Base-by-base conservation (phyloP, 2,888 invertebrate genomes). In the Hoplodrina blanda region DNA sequence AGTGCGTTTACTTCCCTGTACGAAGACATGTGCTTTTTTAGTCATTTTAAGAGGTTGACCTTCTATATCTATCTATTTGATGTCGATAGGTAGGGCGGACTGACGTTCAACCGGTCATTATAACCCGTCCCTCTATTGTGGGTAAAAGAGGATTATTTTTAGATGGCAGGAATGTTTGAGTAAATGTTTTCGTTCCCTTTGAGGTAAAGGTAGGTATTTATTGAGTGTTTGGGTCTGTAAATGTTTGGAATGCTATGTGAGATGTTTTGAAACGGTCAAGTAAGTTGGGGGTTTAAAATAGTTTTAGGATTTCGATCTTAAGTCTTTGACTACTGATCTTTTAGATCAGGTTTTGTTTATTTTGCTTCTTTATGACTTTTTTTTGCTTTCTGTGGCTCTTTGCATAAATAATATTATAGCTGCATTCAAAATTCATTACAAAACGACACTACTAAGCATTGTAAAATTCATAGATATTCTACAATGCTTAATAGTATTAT, bases 101-200 rank as follows among this genome's bases (percentile, higher is more conserved):
- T 73, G 62, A 62, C 57, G 59, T 63, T 30, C 52, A 55, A 53
- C 44, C 46, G 53, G 62, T 80, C 76, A 76, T 69, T 75, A 69
- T 63, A 80, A 80, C 80, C 76, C 62, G 53, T 60, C 73, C 63
- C 53, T 56, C 62, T 61, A 66, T 61, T 69, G 60, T 56, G 37
- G 44, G 68, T 17, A 33, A 74, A 60, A 75, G 53, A 50, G 69
- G 62, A 69, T 75, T 80, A 75, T 75, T 80, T 76, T 76, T 69
- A 69, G 60, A 69, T 57, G 55, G 53, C 55, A 46, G 33, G 49
- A 65, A 65, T 60, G 65, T 66, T 66, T 53, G 25, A 65, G 50
- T 50, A 66, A 80, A 80, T 56, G 37, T 69, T 80, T 65, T 59
- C 30, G 52, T 68, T 59, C 2, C 25, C 70, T 63, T 55, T 62